Base-by-base conservation (phyloP, 2,797 vertebrate genomes). In the Buceros bicornis region DNA sequence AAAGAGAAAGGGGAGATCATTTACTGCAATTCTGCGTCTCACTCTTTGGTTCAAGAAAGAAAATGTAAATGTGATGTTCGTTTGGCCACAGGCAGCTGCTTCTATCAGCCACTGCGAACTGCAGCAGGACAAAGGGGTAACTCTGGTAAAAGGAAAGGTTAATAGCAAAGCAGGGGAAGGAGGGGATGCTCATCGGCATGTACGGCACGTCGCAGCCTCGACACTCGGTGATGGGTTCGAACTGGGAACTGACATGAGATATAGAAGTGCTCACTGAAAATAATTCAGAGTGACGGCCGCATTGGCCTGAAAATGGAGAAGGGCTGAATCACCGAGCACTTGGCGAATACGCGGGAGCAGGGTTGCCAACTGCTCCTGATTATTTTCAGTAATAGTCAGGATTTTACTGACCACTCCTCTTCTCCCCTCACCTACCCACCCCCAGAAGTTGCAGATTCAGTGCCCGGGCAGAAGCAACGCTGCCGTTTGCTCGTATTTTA, bases 201-300 rank as follows among this genome's bases (percentile, higher is more conserved):
- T 98, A 97, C 97, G 84, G 97, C 98, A 98, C 97, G 98, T 99
- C 98, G 93, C 97, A 97, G 97, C 98, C 98, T 97, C 98, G 97
- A 97, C 98, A 98, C 98, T 98, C 98, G 93, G 98, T 99, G 99
- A 99, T 99, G 99, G 99, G 98, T 98, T 99, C 98, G 98, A 99
- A 98, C 98, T 98, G 98, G 98, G 99, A 99, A 98, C 98, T 99
- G 99, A 99, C 98, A 98, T 97, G 98, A 96, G 98, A 99, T 99
- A 98, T 98, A 99, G 99, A 99, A 98, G 98, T 98, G 98, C 98
- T 99, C 98, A 97, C 99, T 99, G 99, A 99, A 98, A 99, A 99
- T 99, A 99, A 99, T 99, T 99, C 98, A 99, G 99, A 99, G 98
- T 99, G 99, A 99, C 98, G 98, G 98, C 98, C 98, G 98, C 98